Base-by-base conservation (phyloP, 2,113 vertebrate species). In the Seriola rivoliana region DNA sequence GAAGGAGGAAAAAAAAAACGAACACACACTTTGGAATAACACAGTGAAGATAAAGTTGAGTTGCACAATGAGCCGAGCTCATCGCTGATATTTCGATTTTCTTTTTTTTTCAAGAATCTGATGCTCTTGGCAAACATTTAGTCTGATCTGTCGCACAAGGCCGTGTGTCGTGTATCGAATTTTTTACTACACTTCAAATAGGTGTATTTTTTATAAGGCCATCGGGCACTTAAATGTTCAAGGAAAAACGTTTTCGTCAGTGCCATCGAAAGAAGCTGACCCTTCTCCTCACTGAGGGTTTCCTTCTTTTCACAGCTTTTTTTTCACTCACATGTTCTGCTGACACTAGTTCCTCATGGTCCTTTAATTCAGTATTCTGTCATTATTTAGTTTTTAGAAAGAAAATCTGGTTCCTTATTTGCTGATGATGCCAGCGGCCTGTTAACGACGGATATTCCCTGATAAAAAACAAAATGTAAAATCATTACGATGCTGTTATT, bases 1-100 rank as follows among this genome's bases (percentile, higher is more conserved):
- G 0, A 29, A 16, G 0, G 0, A 8, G 50, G 3, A 10, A 9
- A 2, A 60, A 21, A 34, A 11, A 34, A 17, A 32, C 8, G 1
- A 59, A 16, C 4, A 16, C 13, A 16, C 8, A 16, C 34, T 36
- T 36, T 36, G 6, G 34, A 34, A n/a, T 3, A 29, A 29, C 29
- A 29, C 29, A 29, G 29, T 29, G 29, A 29, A 2, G 29, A 29
- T 29, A 36, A 36, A 36, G 34, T 36, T 36, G 34, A 36, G 34
- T 54, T 71, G 32, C 12, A n/a, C 38, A 71, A 8, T 14, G 29
- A 63, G 52, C 38, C 71, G 25, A 10, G 7, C 1, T 4, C 10
- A 12, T 50, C 19, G 8, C 4, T 36, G 3, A 60, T 34, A 38
- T 59, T 84, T 75, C 48, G 21, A 71, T 88, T 67, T 62, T 29